phyloP scores from a whole-genome alignment of 2,797 vertebrate genomes.

The Todus mexicanus region DNA sequence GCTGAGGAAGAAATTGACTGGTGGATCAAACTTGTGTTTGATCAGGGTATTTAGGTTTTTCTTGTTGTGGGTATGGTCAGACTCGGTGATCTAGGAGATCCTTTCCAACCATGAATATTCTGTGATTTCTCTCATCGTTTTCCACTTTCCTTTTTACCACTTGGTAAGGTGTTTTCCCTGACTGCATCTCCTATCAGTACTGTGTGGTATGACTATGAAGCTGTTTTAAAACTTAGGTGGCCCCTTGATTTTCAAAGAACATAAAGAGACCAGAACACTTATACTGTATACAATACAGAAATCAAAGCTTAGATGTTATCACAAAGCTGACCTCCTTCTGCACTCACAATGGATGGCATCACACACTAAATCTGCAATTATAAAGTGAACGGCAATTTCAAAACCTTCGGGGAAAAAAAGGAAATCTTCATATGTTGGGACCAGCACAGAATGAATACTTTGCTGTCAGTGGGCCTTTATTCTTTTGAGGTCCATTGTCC shows the following conservation, averaged over 20 bases:
- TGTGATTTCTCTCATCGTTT: not conserved
- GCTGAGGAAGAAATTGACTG: no score
- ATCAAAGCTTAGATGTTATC: conserved; percentile 19
- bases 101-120: no score
- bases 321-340: not conserved
- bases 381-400: not conserved
- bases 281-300: not conserved
- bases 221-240: not conserved
- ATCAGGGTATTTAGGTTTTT: no score
- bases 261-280: conserved; percentile 4
- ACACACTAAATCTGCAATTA: not conserved
- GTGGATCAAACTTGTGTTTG: no score
- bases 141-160: not conserved
- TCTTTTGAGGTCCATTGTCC: not conserved
- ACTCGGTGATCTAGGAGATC: no score
- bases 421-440: not conserved
- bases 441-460: not conserved
- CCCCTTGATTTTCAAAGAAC: conserved; percentile 1
- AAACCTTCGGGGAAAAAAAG: not conserved
- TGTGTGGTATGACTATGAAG: not conserved
- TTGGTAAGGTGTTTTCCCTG: not conserved
- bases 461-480: not conserved
- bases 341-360: not conserved
- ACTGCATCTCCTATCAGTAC: not conserved
- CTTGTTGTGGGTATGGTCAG: no score